Percentiles rank a stretch among this genome's conserved stretches.
Evolutionary conservation across 2,888 invertebrate species (phyloP).

Genomic region (Elysia crispata): DNA sequence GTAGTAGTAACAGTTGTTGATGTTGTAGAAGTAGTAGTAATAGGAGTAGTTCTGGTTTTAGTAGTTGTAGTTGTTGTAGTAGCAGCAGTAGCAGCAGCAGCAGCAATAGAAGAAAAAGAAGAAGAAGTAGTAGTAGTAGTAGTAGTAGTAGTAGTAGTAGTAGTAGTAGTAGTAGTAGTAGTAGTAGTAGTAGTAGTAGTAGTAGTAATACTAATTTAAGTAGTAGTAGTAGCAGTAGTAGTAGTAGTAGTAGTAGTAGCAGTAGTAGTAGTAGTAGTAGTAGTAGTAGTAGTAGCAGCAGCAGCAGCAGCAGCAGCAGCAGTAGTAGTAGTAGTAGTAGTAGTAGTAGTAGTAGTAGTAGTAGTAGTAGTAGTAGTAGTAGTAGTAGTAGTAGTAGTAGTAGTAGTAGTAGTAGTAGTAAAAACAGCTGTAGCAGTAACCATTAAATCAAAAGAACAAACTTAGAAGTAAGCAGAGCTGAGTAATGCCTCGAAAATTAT

Average conservation of each 20-base stretch:
- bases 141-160: constrained; percentile 73
- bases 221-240: constrained; percentile 10
- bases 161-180: constrained; percentile 29
- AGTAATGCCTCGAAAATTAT: too few relatives aligned
- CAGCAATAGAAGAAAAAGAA: neutral
- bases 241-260: constrained; percentile 38
- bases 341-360: too few relatives aligned
- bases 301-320: too few relatives aligned
- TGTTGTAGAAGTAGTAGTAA: neutral
- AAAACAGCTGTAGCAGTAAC: too few relatives aligned
- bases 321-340: too few relatives aligned
- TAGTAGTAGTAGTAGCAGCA: constrained; percentile 28
- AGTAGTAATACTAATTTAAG: neutral
- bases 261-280: constrained; percentile 36
- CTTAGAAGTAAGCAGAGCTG: too few relatives aligned
- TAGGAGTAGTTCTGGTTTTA: constrained; percentile 71
- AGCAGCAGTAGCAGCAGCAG: constrained; percentile 15
- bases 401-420: too few relatives aligned
- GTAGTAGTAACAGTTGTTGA: too few relatives aligned
- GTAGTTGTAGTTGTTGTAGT: constrained; percentile 26
- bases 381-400: too few relatives aligned
- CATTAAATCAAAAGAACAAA: too few relatives aligned
- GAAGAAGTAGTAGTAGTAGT: constrained; percentile 89
- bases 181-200: constrained; percentile 27
- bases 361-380: too few relatives aligned